Evolutionary conservation across 2,888 invertebrate genomes (phyloP).

Genomic region (Phaonia tiefii): DNA sequence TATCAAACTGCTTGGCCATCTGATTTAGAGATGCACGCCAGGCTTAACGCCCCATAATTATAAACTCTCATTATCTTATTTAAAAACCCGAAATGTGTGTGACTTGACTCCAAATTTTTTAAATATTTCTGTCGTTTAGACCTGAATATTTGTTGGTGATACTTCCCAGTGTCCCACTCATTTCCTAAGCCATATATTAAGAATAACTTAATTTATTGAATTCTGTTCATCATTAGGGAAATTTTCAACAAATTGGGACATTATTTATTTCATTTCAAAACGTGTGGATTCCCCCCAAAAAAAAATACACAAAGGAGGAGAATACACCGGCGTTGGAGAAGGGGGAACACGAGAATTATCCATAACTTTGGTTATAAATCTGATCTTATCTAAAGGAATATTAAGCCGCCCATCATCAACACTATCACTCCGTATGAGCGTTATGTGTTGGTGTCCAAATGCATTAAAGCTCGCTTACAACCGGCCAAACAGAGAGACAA

Average conservation of each 20-base stretch:
- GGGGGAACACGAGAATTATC: background rate
- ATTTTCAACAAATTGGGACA: conserved; percentile 22
- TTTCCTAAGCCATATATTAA: no score
- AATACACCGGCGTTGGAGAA: no score
- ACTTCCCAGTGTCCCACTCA: no score
- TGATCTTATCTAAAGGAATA: conserved; percentile 65
- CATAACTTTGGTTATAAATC: conserved; percentile 56
- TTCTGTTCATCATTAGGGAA: background rate
- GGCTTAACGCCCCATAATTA: no score
- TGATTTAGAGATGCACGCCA: no score
- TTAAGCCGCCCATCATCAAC: conserved; percentile 65
- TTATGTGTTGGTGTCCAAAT: conserved; percentile 66
- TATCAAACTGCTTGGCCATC: no score
- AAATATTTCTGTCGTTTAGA: no score
- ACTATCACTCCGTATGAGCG: conserved; percentile 54
- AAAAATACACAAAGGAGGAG: conserved; percentile 23
- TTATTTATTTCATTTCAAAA: conserved; percentile 32
- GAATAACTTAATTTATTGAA: background rate
- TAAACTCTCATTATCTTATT: no score
- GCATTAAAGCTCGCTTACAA: conserved; percentile 63
- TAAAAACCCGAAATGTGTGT: no score
- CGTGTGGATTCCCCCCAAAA: conserved; percentile 12
- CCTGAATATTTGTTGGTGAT: no score
- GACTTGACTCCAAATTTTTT: no score
- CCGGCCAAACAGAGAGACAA: conserved; percentile 41